Evolutionary conservation across 2,797 vertebrate genomes (phyloP).

Genomic region (Sphenodon punctatus): DNA sequence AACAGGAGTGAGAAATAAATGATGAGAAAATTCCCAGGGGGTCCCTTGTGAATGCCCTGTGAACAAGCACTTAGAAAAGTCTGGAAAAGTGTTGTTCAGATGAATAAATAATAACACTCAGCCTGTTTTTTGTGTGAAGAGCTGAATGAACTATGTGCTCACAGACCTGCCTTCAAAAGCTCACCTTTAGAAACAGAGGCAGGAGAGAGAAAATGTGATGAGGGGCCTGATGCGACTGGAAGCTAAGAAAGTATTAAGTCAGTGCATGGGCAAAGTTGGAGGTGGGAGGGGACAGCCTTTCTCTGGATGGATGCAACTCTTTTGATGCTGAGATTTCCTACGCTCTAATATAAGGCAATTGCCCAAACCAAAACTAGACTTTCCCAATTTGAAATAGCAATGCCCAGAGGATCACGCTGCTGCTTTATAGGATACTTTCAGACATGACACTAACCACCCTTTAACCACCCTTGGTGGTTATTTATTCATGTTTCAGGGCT

Average conservation of each 20-base stretch:
- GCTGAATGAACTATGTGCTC: not conserved
- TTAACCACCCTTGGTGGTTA: too few species aligned
- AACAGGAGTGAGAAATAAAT: constrained; percentile 3
- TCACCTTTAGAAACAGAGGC: not conserved
- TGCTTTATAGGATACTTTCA: too few species aligned
- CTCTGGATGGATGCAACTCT: not conserved
- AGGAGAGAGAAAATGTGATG: not conserved
- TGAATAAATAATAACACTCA: constrained; percentile 38
- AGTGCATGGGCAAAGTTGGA: not conserved
- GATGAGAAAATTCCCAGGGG: not conserved
- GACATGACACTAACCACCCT: too few species aligned
- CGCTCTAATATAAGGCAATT: not conserved
- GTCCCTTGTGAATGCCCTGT: not conserved
- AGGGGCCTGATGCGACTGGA: not conserved
- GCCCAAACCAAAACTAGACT: not conserved
- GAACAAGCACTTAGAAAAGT: constrained; percentile 10
- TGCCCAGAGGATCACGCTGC: not conserved
- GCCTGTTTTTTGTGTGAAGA: constrained; percentile 28
- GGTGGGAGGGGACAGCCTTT: not conserved
- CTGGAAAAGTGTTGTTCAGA: constrained; percentile 17
- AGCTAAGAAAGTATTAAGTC: not conserved
- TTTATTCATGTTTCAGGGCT: too few species aligned
- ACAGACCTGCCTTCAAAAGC: not conserved
- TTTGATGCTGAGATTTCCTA: not conserved
- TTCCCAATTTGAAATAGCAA: not conserved